Percentiles rank a stretch among this genome's conserved stretches.
phyloP scores from a whole-genome alignment of 2,888 invertebrate genomes.

The Protonemura montana region DNA sequence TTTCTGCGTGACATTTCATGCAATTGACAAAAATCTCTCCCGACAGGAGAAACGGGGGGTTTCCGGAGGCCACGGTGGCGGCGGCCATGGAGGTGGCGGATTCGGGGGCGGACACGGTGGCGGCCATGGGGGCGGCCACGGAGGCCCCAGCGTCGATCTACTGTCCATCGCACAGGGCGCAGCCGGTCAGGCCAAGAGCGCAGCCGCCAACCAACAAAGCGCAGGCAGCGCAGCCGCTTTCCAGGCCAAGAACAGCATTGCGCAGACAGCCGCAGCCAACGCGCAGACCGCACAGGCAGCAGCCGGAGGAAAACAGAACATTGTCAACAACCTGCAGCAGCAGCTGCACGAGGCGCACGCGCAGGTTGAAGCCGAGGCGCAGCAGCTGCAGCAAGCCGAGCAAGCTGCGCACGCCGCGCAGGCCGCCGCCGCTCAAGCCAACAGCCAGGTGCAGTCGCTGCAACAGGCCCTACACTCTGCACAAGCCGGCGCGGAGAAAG shows the following conservation, averaged over 20 bases:
- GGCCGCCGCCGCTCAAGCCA: neutral
- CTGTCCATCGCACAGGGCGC: constrained; percentile 19
- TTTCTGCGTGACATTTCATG: too few relatives aligned
- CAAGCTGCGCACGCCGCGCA: constrained; percentile 10
- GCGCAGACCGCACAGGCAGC: constrained; percentile 26
- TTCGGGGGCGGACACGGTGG: neutral
- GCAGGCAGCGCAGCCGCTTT: constrained; percentile 1
- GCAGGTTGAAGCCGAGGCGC: constrained; percentile 23
- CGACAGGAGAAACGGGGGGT: neutral
- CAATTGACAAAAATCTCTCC: too few relatives aligned
- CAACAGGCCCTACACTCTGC: constrained; percentile 1
- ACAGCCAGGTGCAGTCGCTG: constrained; percentile 16
- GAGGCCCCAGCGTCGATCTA: constrained; percentile 18
- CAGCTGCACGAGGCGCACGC: constrained; percentile 31
- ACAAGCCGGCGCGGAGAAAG: neutral
- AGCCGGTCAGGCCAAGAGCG: constrained; percentile 22
- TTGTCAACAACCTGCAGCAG: constrained; percentile 25
- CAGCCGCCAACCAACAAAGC: neutral
- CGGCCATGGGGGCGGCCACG: neutral
- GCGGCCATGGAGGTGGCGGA: too few relatives aligned
- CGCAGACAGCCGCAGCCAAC: constrained; percentile 14
- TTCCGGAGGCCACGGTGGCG: neutral
- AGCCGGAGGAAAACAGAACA: constrained; percentile 20
- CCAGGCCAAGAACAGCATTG: constrained; percentile 21
- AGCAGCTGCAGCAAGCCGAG: constrained; percentile 23